Evolutionary conservation across 2,797 vertebrate genomes (phyloP), one percentile per base, ranked within the genome.

Genomic region (Crossoptilon crossoptilon): DNA sequence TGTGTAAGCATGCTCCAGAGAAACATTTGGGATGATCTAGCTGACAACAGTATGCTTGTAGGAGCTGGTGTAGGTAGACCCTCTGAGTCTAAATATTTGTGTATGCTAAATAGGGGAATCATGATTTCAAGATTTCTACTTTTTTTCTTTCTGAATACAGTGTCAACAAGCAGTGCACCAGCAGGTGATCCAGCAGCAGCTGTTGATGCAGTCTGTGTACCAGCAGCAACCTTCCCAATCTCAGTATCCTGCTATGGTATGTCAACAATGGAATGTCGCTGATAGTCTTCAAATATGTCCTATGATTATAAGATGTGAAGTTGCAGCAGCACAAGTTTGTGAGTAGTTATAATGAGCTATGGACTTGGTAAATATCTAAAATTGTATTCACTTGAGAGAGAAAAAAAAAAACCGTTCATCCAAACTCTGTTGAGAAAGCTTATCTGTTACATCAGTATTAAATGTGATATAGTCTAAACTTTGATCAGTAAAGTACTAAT

Each of bases 211-310:
- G 49, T 98, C 98, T 29, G 59, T 97, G 17, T 98, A 97, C 95
- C 98, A 98, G 72, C 98, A 98, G 14, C 99, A 98, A 35, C 95
- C 97, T 71, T 66, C 95, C 22, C 90, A 91, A 10, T 96, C 98
- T 37, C 98, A 98, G 24, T 99, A 99, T 68, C 97, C 99, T 53
- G 93, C 98, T 93, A 97, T 99, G 99, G 99, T 99, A 97, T 97
- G 98, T 96, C 17, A 24, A 15, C 14, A 22, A 3, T 33, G 46
- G 33, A 58, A n/a, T 2, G 3, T 49, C 56, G 19, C 33, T n/a
- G 19, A 16, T 26, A 41, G 0, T 70, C 41, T 15, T 51, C 31
- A 60, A 67, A 48, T 29, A 13, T 0, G 0, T 24, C 33, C 46
- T 60, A 6, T 59, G 27, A 48, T 78, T 31, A 6, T 39, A 29